phyloP scores from a whole-genome alignment of 2,113 vertebrate species.

The Protobothrops mucrosquamatus region DNA sequence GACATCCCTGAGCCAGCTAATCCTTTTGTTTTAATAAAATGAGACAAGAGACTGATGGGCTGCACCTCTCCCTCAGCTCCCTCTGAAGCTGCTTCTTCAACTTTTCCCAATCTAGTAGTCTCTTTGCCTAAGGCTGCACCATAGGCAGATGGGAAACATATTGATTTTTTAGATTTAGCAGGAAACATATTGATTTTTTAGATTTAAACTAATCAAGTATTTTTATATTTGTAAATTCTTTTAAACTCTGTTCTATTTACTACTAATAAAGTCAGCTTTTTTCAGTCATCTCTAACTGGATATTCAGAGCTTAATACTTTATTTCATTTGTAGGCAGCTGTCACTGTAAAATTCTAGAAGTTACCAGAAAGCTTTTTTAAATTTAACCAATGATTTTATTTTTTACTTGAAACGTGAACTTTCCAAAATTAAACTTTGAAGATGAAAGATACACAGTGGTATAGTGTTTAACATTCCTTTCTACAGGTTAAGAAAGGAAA shows the following conservation, averaged over 20 bases:
- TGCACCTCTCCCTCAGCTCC: constrained; percentile 66
- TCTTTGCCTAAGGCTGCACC: constrained; percentile 53
- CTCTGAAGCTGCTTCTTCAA: constrained; percentile 65
- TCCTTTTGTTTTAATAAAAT: constrained; percentile 71
- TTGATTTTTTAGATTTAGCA: neutral
- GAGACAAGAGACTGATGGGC: constrained; percentile 50
- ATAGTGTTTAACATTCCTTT: too few relatives aligned
- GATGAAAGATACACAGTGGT: neutral
- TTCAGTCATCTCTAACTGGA: neutral
- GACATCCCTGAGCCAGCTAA: constrained; percentile 53
- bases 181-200: neutral
- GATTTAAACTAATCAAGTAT: neutral
- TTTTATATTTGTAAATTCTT: neutral
- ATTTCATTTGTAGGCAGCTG: neutral
- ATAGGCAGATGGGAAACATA: neutral
- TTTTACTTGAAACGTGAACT: neutral
- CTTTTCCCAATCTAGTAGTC: constrained; percentile 56
- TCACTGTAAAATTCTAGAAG: neutral
- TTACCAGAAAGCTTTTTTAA: neutral
- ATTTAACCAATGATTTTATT: neutral
- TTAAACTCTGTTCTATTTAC: neutral
- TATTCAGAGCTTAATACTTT: neutral
- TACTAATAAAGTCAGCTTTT: neutral
- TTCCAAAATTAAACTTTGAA: neutral
- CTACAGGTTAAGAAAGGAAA: too few relatives aligned